A percentile compares a stretch with the other conserved stretches of the same genome.
Conservation (phyloP, 2,888 invertebrate genomes). For the Erebia aethiops region DNA sequence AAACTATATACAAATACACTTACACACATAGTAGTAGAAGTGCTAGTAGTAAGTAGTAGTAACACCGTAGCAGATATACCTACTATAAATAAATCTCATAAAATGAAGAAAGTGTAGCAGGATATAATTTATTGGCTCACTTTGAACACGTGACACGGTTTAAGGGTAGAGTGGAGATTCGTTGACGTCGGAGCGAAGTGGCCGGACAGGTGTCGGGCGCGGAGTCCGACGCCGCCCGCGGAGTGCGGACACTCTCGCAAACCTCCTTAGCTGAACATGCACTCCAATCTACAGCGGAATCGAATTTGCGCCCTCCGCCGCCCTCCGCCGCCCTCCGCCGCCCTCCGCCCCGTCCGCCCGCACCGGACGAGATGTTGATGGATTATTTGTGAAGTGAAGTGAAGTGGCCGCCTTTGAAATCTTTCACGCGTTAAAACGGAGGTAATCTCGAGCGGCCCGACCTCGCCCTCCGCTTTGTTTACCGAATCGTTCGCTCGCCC, state of each 20-base stretch:
- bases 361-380: slow-evolving; percentile 68
- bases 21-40: too few relatives aligned
- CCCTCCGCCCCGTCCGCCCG: not conserved
- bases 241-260: slow-evolving; percentile 42
- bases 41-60: too few relatives aligned
- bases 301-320: slow-evolving; percentile 62
- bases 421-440: slow-evolving; percentile 82
- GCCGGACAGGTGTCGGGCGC: not conserved
- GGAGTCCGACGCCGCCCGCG: not conserved
- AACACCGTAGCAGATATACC: not conserved
- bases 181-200: not conserved
- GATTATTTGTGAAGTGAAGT: slow-evolving; percentile 81
- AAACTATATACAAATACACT: too few relatives aligned
- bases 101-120: not conserved
- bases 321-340: not conserved
- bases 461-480: slow-evolving; percentile 65
- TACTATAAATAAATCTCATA: not conserved
- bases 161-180: not conserved
- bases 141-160: not conserved
- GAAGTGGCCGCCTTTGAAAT: slow-evolving; percentile 71
- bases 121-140: not conserved
- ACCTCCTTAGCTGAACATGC: slow-evolving; percentile 77
- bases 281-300: slow-evolving; percentile 75
- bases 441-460: slow-evolving; percentile 65
- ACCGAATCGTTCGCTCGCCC: slow-evolving; percentile 76